Percentiles rank a stretch among this genome's conserved stretches.
Evolutionary conservation across 2,113 vertebrate genomes (phyloP).

Genomic region (Hydrolagus affinis): DNA sequence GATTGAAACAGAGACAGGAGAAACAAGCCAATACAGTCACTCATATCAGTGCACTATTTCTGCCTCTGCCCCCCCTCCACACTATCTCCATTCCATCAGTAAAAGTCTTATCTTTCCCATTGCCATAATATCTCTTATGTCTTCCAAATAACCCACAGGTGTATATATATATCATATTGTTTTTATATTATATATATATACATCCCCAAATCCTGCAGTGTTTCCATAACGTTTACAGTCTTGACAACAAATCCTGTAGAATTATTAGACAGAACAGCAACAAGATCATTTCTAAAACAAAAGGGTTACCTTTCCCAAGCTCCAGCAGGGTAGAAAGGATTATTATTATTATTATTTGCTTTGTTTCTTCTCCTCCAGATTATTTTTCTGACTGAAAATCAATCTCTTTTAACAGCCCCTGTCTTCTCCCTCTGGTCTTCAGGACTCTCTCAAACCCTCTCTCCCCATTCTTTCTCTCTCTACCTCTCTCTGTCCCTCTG

Average conservation of each 20-base stretch:
- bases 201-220: not conserved
- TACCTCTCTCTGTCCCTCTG: not conserved
- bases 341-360: no score
- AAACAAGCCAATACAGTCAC: not conserved
- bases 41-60: conserved; percentile 5
- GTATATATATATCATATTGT: no score
- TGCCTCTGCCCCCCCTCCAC: not conserved
- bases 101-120: conserved; percentile 13
- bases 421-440: not conserved
- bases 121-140: conserved; percentile 9
- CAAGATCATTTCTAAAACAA: not conserved
- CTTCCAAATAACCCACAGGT: not conserved
- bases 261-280: not conserved
- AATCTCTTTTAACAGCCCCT: not conserved
- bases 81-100: conserved; percentile 30
- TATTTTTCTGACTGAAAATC: not conserved
- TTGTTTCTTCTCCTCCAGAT: not conserved
- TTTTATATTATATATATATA: no score
- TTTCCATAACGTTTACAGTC: not conserved
- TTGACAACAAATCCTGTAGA: not conserved
- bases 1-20: no score
- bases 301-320: no score
- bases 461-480: not conserved
- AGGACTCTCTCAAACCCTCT: not conserved
- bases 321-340: no score